These are phyloP conservation scores for Drosophila picticornis DNA, from an alignment of 2,888 invertebrate genomes.

Conservation along the genomic window DNA sequence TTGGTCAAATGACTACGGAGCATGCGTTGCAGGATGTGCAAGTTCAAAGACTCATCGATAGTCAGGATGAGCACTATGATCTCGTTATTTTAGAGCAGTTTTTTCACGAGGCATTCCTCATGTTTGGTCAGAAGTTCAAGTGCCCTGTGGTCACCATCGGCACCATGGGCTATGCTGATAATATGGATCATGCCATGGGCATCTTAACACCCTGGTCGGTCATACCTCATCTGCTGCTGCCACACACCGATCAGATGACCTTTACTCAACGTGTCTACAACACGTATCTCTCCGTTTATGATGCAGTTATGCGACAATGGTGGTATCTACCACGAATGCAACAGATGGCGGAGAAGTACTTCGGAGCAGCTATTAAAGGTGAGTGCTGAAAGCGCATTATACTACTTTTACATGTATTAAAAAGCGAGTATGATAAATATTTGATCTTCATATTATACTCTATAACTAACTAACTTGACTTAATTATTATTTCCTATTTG, in stretches of 20 bases:
- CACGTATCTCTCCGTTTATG: constrained; percentile 80
- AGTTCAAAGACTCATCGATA: constrained; percentile 78
- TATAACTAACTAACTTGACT: not conserved
- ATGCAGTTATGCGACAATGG: constrained; percentile 80
- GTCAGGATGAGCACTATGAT: constrained; percentile 84
- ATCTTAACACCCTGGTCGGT: constrained; percentile 83
- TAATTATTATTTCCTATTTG: not conserved
- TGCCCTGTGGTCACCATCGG: constrained; percentile 85
- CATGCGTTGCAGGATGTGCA: constrained; percentile 81
- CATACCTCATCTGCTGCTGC: constrained; percentile 82
- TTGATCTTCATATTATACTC: too few relatives aligned
- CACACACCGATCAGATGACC: constrained; percentile 84
- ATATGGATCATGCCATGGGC: constrained; percentile 85
- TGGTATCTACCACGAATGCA: constrained; percentile 84
- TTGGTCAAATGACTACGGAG: constrained; percentile 81
- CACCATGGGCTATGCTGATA: constrained; percentile 85
- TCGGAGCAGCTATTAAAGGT: constrained; percentile 75
- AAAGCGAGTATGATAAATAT: not conserved
- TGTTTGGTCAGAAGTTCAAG: constrained; percentile 85
- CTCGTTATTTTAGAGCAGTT: constrained; percentile 85
- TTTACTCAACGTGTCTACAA: constrained; percentile 84
- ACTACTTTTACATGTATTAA: too few relatives aligned
- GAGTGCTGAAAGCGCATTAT: not conserved
- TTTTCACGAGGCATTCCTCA: constrained; percentile 85
- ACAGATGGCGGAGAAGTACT: constrained; percentile 82